These are phyloP conservation scores for Eupeodes corollae DNA, from an alignment of 1,140 invertebrate genomes.

Conservation along the genomic window DNA sequence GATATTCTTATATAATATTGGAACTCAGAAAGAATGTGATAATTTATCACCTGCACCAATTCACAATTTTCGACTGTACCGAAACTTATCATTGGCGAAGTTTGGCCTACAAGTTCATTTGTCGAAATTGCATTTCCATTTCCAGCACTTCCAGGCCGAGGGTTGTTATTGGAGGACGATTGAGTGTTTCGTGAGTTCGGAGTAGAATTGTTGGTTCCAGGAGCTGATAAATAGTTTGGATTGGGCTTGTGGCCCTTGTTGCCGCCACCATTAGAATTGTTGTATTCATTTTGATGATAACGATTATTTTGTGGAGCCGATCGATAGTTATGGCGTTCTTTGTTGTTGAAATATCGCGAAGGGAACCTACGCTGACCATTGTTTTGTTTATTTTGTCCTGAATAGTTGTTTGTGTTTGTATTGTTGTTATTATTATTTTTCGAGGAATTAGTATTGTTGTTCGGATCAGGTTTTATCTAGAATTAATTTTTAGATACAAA, in stretches of 20 bases:
- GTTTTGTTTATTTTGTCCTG: neutral
- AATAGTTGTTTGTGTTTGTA: neutral
- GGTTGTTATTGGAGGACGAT: too few species aligned
- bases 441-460: neutral
- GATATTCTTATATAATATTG: too few species aligned
- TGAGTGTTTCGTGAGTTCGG: too few species aligned
- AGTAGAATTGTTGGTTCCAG: neutral
- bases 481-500: neutral
- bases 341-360: slow-evolving; percentile 5
- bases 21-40: too few species aligned
- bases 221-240: neutral
- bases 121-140: too few species aligned
- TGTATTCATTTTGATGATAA: too few species aligned
- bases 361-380: neutral
- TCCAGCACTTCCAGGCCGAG: too few species aligned
- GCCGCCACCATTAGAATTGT: neutral
- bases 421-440: neutral
- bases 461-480: neutral
- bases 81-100: too few species aligned
- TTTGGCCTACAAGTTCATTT: too few species aligned
- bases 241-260: neutral
- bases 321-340: neutral
- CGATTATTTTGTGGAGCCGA: too few species aligned
- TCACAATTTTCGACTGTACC: too few species aligned
- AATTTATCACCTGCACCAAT: too few species aligned